These are phyloP conservation scores for Yoshiicerus persimilis DNA, from an alignment of 1,140 invertebrate genomes.

Conservation along the genomic window DNA sequence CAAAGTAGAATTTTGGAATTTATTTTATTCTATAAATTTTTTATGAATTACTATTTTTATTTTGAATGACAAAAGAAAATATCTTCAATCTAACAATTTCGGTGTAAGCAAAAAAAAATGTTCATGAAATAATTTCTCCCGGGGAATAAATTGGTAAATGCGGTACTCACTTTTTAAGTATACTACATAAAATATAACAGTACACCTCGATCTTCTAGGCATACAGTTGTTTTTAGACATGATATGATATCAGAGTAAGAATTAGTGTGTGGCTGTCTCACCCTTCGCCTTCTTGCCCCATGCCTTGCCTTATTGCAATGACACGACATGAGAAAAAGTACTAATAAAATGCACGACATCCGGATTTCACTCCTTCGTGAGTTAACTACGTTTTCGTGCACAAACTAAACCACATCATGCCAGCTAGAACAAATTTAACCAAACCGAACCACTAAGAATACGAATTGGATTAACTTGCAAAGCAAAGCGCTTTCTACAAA, in stretches of 20 bases:
- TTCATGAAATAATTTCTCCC: too few species aligned
- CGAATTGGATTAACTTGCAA: background rate
- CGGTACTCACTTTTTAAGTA: too few species aligned
- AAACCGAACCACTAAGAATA: background rate
- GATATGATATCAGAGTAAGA: background rate
- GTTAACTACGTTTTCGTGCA: slow-evolving; percentile 12
- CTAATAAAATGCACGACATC: slow-evolving; percentile 22
- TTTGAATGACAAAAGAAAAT: too few species aligned
- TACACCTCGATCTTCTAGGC: background rate
- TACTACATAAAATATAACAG: too few species aligned
- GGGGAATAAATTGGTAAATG: too few species aligned
- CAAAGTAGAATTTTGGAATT: too few species aligned
- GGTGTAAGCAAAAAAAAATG: too few species aligned
- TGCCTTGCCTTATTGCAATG: background rate
- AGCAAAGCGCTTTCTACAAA: background rate
- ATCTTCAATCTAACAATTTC: too few species aligned
- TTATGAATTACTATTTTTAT: too few species aligned
- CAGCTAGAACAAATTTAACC: background rate
- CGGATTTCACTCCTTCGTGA: background rate
- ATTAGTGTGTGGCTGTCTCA: background rate
- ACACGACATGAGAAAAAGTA: slow-evolving; percentile 6
- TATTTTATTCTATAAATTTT: too few species aligned
- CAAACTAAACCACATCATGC: background rate
- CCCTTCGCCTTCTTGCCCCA: background rate
- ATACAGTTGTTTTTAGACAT: background rate